Evolutionary conservation across 2,113 vertebrate species (phyloP).

Genomic region (Platichthys stellatus): DNA sequence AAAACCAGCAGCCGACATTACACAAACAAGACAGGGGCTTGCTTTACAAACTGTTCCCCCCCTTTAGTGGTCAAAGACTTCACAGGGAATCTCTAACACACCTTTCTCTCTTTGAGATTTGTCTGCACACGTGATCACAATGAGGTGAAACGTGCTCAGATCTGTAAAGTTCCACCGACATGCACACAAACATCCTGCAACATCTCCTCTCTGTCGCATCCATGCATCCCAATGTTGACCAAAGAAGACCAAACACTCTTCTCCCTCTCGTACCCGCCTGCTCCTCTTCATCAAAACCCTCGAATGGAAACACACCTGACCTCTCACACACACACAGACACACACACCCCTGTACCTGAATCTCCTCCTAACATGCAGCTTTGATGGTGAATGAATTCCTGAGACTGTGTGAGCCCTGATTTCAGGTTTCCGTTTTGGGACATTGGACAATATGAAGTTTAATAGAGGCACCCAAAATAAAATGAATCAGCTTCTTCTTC

Average conservation of each 20-base stretch:
- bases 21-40: too few relatives aligned
- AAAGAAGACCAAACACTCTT: conserved; percentile 18
- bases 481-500: not conserved
- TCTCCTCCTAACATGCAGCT: not conserved
- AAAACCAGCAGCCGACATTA: too few relatives aligned
- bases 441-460: not conserved
- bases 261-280: conserved; percentile 20
- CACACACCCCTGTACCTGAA: not conserved
- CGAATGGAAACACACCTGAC: not conserved
- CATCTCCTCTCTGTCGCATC: not conserved
- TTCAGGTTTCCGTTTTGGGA: conserved; percentile 13
- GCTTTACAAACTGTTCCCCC: too few relatives aligned
- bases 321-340: not conserved
- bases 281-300: conserved; percentile 28
- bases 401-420: not conserved
- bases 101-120: too few relatives aligned
- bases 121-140: too few relatives aligned
- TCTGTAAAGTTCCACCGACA: too few relatives aligned
- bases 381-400: not conserved
- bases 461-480: not conserved
- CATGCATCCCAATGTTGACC: conserved; percentile 18
- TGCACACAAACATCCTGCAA: too few relatives aligned
- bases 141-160: too few relatives aligned
- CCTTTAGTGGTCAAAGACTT: too few relatives aligned
- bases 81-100: too few relatives aligned